These are phyloP conservation scores for Tetragnatha montana DNA, from an alignment of 2,888 invertebrate genomes.

Conservation along the genomic window DNA sequence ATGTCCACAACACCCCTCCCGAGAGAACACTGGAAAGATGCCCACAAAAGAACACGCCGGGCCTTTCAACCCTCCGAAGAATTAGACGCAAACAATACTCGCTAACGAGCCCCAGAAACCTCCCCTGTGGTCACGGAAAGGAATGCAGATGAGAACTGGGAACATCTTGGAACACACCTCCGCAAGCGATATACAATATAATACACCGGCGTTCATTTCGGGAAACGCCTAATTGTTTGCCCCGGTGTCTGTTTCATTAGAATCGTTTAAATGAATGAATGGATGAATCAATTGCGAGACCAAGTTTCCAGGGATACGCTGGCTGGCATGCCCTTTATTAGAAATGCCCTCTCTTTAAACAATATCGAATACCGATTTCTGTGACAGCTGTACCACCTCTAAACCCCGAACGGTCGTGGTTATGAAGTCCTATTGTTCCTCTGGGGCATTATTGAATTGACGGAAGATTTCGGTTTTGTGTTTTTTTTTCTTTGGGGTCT, in stretches of 20 bases:
- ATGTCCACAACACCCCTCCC: neutral
- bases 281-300: slow-evolving; percentile 19
- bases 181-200: neutral
- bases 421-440: slow-evolving; percentile 30
- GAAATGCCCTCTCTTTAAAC: slow-evolving; percentile 38
- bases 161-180: neutral
- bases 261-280: slow-evolving; percentile 42
- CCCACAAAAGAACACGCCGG: slow-evolving; percentile 7
- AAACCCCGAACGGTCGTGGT: slow-evolving; percentile 6
- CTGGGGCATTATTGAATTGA: slow-evolving; percentile 30
- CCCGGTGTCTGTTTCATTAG: slow-evolving; percentile 36
- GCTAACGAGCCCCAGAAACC: neutral
- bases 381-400: slow-evolving; percentile 45
- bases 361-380: slow-evolving; percentile 61
- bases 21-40: neutral
- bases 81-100: neutral
- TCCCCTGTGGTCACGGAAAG: neutral
- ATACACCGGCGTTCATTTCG: slow-evolving; percentile 26
- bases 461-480: slow-evolving; percentile 15
- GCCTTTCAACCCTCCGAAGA: neutral
- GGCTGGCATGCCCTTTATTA: slow-evolving; percentile 21
- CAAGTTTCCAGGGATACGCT: slow-evolving; percentile 21
- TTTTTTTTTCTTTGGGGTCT: neutral
- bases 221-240: slow-evolving; percentile 17
- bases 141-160: neutral